A percentile compares a stretch with the other conserved stretches of the same genome.
phyloP scores from a whole-genome alignment of 2,113 vertebrate species.

The Chaenocephalus aceratus region DNA sequence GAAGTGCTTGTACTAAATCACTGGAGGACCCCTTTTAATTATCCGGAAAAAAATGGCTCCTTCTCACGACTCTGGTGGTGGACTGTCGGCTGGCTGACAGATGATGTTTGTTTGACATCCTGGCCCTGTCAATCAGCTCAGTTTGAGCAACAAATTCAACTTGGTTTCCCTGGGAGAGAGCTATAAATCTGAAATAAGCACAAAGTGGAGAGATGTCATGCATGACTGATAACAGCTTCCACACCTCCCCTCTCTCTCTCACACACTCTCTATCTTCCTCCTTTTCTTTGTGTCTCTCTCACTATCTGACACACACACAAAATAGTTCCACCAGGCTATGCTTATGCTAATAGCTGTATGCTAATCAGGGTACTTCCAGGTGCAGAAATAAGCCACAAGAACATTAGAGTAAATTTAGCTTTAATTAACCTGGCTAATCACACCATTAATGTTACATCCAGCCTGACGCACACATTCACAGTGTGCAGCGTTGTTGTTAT shows the following conservation, averaged over 20 bases:
- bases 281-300: neutral
- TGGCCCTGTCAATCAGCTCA: conserved; percentile 47
- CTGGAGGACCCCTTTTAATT: neutral
- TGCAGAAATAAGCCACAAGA: conserved; percentile 64
- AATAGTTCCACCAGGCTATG: conserved; percentile 37
- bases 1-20: neutral
- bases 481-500: conserved; percentile 35
- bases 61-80: conserved; percentile 25
- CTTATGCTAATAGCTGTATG: conserved; percentile 65
- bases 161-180: conserved; percentile 35
- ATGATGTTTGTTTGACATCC: conserved; percentile 50
- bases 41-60: conserved; percentile 13
- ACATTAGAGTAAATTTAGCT: conserved; percentile 74
- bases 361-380: conserved; percentile 68
- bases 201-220: conserved; percentile 45
- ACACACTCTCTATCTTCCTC: neutral
- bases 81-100: conserved; percentile 18
- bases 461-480: conserved; percentile 18
- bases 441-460: conserved; percentile 58
- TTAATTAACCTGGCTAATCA: conserved; percentile 75
- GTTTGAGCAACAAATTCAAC: conserved; percentile 60
- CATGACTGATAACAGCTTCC: conserved; percentile 54
- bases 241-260: conserved; percentile 20
- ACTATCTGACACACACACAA: conserved; percentile 34
- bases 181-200: conserved; percentile 58